Percentiles rank a stretch among this genome's conserved stretches.
These are phyloP conservation scores for Panonychus citri DNA, from an alignment of 1,140 invertebrate species.

Conservation along the genomic window DNA sequence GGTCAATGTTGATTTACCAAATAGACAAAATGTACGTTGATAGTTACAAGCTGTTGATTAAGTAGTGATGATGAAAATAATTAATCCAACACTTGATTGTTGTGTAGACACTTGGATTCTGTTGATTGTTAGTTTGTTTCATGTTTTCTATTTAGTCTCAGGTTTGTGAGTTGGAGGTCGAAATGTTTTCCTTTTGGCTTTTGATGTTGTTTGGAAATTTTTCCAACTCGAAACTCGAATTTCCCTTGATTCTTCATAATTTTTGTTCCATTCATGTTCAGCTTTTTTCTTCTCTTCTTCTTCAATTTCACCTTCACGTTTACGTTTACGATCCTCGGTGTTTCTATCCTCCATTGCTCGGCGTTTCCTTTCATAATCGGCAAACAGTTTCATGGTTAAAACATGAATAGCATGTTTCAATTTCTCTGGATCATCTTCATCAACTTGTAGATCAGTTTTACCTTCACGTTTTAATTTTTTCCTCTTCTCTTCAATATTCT, in stretches of 20 bases:
- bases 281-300: constrained; percentile 66
- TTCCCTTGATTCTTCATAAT: constrained; percentile 89
- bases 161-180: constrained; percentile 58
- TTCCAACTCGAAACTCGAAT: constrained; percentile 88
- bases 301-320: constrained; percentile 75
- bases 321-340: constrained; percentile 75
- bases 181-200: constrained; percentile 43
- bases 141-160: background rate
- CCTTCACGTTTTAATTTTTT: constrained; percentile 88
- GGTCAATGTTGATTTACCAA: no score
- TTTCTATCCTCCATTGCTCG: constrained; percentile 59
- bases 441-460: constrained; percentile 40
- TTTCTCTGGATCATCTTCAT: constrained; percentile 80
- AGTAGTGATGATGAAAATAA: no score
- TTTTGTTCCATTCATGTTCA: constrained; percentile 87
- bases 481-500: constrained; percentile 68
- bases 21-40: no score
- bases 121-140: no score
- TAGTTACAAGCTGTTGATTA: no score
- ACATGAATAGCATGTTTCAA: constrained; percentile 86
- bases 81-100: no score
- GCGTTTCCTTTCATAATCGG: constrained; percentile 69
- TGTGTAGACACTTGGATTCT: no score
- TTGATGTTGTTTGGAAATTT: constrained; percentile 51
- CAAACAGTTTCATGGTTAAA: constrained; percentile 95